Percentiles rank a stretch among this genome's conserved stretches.
These are phyloP conservation scores for Enteromius radiatus DNA, from an alignment of 2,797 vertebrate genomes.

Conservation along the genomic window DNA sequence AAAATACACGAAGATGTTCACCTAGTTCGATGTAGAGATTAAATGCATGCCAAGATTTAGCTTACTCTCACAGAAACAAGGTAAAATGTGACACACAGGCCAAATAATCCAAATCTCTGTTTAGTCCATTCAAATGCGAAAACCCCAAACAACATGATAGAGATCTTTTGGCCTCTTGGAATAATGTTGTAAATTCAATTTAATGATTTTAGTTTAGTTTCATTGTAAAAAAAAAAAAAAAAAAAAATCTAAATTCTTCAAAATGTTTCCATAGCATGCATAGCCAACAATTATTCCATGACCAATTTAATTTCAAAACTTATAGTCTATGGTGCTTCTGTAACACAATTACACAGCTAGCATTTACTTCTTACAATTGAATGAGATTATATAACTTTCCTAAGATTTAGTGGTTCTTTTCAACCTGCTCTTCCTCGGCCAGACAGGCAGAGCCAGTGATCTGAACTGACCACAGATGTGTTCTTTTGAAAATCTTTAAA, in stretches of 20 bases:
- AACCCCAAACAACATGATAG: neutral
- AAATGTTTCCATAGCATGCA: neutral
- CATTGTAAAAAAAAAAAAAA: neutral
- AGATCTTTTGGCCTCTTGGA: neutral
- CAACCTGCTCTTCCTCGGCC: neutral
- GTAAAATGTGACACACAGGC: neutral
- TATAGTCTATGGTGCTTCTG: neutral
- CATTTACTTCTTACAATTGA: neutral
- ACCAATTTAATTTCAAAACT: neutral
- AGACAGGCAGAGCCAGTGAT: constrained; percentile 1
- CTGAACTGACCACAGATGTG: constrained; percentile 19
- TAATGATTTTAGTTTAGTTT: neutral
- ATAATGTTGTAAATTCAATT: neutral
- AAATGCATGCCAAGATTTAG: neutral
- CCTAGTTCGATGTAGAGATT: neutral
- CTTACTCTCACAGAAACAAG: neutral
- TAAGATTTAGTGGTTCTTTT: constrained; percentile 10
- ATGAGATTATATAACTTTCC: neutral
- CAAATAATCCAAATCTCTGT: neutral
- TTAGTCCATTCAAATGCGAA: neutral
- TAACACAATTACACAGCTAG: constrained; percentile 8
- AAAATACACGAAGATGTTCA: neutral
- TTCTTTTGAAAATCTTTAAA: constrained; percentile 10
- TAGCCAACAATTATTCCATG: neutral
- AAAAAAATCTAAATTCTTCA: neutral